Base-by-base conservation (phyloP, 2,888 invertebrate species). In the Dendrolimus houi region DNA sequence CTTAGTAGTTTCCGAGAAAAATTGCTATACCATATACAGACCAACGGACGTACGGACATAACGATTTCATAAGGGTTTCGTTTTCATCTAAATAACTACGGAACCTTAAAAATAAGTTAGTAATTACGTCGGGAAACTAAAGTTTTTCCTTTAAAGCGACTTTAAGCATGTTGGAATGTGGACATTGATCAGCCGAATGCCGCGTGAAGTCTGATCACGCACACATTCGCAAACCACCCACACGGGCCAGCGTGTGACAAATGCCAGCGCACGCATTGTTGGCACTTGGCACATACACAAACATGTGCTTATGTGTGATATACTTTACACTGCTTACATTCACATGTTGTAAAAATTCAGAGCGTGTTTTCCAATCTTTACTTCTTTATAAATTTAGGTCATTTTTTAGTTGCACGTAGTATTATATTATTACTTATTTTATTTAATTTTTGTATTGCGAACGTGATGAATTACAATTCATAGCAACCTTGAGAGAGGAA, bases 101-200 rank as follows among this genome's bases (percentile, higher is more conserved):
- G 6, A 29, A 29, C 29, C 29, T 29, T 29, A 29, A 29, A 6
- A 29, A 29, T 29, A 29, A 3, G 29, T 29, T 29, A 29, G 29
- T 29, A 29, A 29, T 29, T 29, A 29, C 3, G 29, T 29, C 29
- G 12, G 47, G 47, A 47, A 12, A 47, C 47, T 47, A 2, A 47
- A 47, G 47, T 47, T 47, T 47, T 47, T 47, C 47, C 47, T 47
- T 54, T 52, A 40, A 54, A 17, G 9, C 52, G 52, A 14, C 52
- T 55, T 55, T 17, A 75, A 77, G 75, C 76, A 77, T 80, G 77
- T 74, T 64, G 85, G 86, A 85, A 85, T 86, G 85, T 82, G 78
- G 77, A 76, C 83, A 75, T 77, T 76, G 82, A 85, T 85, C 87
- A 87, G 75, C 77, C 79, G 78, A 67, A 60, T 70, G 71, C 69